Evolutionary conservation across 2,797 vertebrate genomes (phyloP), one percentile per base, ranked within the genome.

Genomic region (Poecile montanus): DNA sequence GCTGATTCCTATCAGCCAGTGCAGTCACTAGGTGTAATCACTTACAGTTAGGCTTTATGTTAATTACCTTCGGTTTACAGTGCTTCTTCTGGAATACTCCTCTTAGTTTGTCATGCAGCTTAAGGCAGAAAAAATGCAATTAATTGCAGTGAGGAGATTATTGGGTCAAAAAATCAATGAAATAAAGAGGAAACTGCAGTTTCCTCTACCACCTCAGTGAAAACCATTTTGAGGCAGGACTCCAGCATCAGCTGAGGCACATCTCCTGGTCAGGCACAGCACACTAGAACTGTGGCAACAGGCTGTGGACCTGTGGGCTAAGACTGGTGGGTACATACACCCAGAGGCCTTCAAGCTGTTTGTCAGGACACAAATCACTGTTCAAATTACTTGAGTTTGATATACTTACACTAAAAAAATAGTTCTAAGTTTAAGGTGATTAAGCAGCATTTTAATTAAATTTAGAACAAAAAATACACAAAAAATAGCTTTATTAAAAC

Each of bases 251-350:
- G 16, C 36, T 72, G 63, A 88, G 72, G 36, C 29, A 34, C 34
- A 57, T 23, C 42, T 82, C 44, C 80, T 65, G 30, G 30, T 36
- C 66, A 72, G 62, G 42, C 58, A 71, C 25, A 56, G 57, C 11
- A 65, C 5, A 5, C 10, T 6, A 32, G 38, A 85, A 26, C 44
- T 70, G 40, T 25, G 57, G 21, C 4, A 74, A 56, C 0, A 51
- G 44, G 30, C 8, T 40, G 30, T 36, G 23, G 25, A 54, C 0
- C 0, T 4, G 27, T 0, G 0, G 34, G 21, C 38, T 47, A 38
- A 70, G 34, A 40, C 16, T 19, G 25, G 13, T 17, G 5, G 13
- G 9, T 22, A 44, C 10, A 36, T 5, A 50, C 3, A 57, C 15
- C 27, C 65, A 36, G 42, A 74, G 23, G n/a, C 34, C 75, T 71